A percentile compares a stretch with the other conserved stretches of the same genome.
Evolutionary conservation across 1,140 invertebrate genomes (phyloP).

Genomic region (Mya arenaria): DNA sequence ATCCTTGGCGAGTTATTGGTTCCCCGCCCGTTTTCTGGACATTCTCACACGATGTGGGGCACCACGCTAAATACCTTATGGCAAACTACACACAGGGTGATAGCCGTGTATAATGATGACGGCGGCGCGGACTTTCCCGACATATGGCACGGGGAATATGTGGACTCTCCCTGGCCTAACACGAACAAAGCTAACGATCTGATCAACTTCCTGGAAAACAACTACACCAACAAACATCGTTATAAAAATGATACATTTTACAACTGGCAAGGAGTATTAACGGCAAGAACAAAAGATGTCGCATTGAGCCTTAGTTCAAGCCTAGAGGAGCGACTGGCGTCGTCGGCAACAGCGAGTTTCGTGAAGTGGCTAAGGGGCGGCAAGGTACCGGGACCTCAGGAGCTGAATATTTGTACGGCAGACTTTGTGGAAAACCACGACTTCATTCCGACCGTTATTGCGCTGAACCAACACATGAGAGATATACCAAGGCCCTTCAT

Average conservation of each 20-base stretch:
- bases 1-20: constrained; percentile 86
- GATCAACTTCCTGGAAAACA: constrained; percentile 84
- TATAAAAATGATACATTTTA: constrained; percentile 85
- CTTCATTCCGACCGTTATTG: constrained; percentile 66
- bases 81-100: constrained; percentile 85
- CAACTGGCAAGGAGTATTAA: constrained; percentile 90
- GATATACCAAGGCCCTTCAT: constrained; percentile 21
- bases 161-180: constrained; percentile 90
- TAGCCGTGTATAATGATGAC: constrained; percentile 86
- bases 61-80: constrained; percentile 85
- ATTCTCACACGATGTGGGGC: constrained; percentile 80
- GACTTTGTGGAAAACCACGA: constrained; percentile 82
- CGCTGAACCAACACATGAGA: constrained; percentile 58
- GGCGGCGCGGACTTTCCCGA: constrained; percentile 81
- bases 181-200: constrained; percentile 85
- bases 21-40: constrained; percentile 80
- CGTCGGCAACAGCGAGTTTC: constrained; percentile 76
- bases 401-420: constrained; percentile 83
- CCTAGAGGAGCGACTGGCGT: constrained; percentile 79
- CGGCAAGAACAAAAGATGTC: constrained; percentile 85
- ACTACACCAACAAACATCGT: constrained; percentile 78
- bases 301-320: constrained; percentile 81
- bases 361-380: constrained; percentile 82
- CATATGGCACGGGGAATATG: constrained; percentile 86
- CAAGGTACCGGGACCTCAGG: constrained; percentile 78